Conservation (phyloP, 2,113 vertebrate species). For the Clarias gariepinus region DNA sequence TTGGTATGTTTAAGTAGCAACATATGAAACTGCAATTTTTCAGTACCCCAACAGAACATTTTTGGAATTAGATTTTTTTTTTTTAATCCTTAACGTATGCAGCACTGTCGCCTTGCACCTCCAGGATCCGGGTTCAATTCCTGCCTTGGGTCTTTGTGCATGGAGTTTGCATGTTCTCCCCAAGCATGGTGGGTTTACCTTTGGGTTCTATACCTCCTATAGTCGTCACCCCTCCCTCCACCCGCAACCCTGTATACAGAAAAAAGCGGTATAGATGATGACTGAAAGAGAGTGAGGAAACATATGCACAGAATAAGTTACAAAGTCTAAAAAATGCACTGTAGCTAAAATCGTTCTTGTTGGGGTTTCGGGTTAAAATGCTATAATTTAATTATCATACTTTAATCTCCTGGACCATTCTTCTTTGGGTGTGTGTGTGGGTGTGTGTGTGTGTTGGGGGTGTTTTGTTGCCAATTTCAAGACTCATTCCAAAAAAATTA, state of each 20-base stretch:
- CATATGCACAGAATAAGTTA: background rate
- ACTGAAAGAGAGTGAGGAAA: no score
- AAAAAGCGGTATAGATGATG: no score
- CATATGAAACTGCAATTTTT: constrained; percentile 14
- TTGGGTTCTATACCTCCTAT: no score
- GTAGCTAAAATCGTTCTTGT: constrained; percentile 4
- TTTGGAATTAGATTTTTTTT: background rate
- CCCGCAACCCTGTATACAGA: no score
- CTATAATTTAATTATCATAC: constrained; percentile 22
- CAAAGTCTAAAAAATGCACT: background rate
- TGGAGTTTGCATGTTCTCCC: no score
- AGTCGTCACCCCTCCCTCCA: no score
- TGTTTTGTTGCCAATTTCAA: background rate
- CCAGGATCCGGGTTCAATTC: no score
- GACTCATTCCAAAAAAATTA: background rate
- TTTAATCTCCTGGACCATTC: background rate
- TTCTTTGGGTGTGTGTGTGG: no score
- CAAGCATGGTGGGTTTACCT: no score
- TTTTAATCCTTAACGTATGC: background rate
- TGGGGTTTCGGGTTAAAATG: background rate
- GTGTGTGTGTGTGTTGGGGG: no score
- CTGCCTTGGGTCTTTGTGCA: no score
- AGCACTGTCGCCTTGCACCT: background rate
- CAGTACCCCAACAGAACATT: background rate
- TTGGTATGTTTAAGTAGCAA: constrained; percentile 7